Conservation (phyloP, 2,888 invertebrate species). For the Drosophila tanythrix region DNA sequence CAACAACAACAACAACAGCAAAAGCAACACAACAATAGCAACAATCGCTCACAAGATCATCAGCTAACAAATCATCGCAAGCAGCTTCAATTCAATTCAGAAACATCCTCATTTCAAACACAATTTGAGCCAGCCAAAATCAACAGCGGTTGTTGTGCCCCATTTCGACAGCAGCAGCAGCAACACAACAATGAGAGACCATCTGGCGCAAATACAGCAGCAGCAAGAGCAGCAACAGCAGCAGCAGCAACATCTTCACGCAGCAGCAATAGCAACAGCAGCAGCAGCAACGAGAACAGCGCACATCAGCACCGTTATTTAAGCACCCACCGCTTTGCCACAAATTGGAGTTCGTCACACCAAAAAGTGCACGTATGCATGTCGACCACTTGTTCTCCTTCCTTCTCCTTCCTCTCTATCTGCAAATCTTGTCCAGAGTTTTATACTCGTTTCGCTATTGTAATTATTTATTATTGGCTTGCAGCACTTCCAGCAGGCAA, state of each 20-base stretch:
- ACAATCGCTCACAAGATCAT: not conserved
- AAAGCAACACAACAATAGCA: slow-evolving; percentile 18
- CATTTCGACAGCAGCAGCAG: slow-evolving; percentile 24
- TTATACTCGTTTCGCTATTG: not conserved
- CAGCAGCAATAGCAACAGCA: slow-evolving; percentile 12
- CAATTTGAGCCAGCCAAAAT: slow-evolving; percentile 17
- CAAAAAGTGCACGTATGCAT: slow-evolving; percentile 85
- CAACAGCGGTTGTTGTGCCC: slow-evolving; percentile 42
- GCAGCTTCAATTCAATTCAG: slow-evolving; percentile 43
- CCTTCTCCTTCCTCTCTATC: not conserved
- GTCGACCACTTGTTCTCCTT: slow-evolving; percentile 52
- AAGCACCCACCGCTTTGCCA: slow-evolving; percentile 63
- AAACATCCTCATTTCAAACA: slow-evolving; percentile 36
- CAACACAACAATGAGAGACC: slow-evolving; percentile 8
- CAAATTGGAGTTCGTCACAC: slow-evolving; percentile 80
- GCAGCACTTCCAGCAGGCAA: no score
- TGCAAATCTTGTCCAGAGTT: slow-evolving; percentile 3
- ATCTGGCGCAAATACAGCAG: slow-evolving; percentile 25
- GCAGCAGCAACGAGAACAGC: slow-evolving; percentile 26
- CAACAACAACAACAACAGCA: slow-evolving; percentile 22
- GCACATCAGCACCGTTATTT: slow-evolving; percentile 59
- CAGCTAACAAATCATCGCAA: slow-evolving; percentile 41
- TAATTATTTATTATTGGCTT: slow-evolving; percentile 18
- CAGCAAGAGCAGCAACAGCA: slow-evolving; percentile 23
- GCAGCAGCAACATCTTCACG: not conserved